phyloP scores from a whole-genome alignment of 2,888 invertebrate genomes.

The Aporophyla lueneburgensis region DNA sequence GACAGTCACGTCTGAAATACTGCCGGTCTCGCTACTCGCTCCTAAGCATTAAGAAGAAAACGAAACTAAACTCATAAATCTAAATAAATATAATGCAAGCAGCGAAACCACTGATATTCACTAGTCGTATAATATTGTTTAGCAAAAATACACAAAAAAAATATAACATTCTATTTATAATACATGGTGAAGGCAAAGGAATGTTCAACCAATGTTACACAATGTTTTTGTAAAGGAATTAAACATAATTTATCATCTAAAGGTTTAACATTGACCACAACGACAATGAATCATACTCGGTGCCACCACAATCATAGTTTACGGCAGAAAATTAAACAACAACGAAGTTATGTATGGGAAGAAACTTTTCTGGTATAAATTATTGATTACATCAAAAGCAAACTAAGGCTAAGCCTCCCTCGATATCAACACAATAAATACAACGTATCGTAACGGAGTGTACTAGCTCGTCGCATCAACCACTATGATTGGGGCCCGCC shows the following conservation, averaged over 20 bases:
- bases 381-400: constrained; percentile 30
- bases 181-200: constrained; percentile 57
- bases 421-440: constrained; percentile 21
- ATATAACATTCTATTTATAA: constrained; percentile 35
- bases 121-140: constrained; percentile 50
- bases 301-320: constrained; percentile 42
- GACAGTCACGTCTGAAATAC: constrained; percentile 42
- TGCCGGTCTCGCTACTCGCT: constrained; percentile 45
- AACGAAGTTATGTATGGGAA: background rate
- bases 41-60: constrained; percentile 38
- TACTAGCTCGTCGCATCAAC: background rate
- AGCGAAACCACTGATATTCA: constrained; percentile 39
- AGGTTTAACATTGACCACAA: constrained; percentile 55
- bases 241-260: constrained; percentile 48
- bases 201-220: constrained; percentile 61
- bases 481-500: constrained; percentile 37
- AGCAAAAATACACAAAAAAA: constrained; percentile 64
- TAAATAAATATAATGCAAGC: constrained; percentile 54
- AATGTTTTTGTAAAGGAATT: constrained; percentile 49
- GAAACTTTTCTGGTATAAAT: constrained; percentile 8
- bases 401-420: constrained; percentile 19
- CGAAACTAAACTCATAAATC: constrained; percentile 52
- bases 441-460: background rate
- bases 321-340: constrained; percentile 5
- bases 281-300: constrained; percentile 48